These are phyloP conservation scores for Sebastes minor DNA, from an alignment of 2,797 vertebrate species.

Conservation along the genomic window DNA sequence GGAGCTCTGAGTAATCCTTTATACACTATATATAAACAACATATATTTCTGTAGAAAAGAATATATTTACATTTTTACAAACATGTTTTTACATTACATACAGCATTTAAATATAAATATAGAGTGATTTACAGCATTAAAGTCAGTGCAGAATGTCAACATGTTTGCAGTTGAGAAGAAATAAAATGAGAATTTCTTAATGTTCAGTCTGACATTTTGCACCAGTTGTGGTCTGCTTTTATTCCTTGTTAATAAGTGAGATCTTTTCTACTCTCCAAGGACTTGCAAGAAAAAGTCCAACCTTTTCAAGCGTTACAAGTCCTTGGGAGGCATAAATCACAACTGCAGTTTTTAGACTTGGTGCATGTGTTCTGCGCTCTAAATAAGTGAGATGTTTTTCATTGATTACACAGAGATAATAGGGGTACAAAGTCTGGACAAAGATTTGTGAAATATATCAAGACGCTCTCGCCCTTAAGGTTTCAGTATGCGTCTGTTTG, in stretches of 20 bases:
- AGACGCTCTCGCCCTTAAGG: not conserved
- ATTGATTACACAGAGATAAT: not conserved
- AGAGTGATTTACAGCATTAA: constrained; percentile 4
- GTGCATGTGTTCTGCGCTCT: not conserved
- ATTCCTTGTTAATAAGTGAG: not conserved
- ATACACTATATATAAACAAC: constrained; percentile 1
- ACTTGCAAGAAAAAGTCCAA: not conserved
- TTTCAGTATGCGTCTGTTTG: not conserved
- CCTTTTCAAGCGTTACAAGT: not conserved
- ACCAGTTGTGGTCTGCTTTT: not conserved
- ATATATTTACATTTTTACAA: constrained; percentile 52
- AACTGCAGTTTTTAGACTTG: not conserved
- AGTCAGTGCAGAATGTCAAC: not conserved
- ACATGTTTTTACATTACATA: constrained; percentile 48
- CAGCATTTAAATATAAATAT: constrained; percentile 72
- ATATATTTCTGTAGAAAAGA: constrained; percentile 54
- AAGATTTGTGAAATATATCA: not conserved
- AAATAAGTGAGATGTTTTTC: not conserved
- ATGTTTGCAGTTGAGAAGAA: not conserved
- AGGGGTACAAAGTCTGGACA: not conserved
- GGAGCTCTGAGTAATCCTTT: not conserved
- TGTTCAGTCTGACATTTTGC: not conserved
- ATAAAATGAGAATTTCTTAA: not conserved
- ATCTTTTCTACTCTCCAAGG: not conserved
- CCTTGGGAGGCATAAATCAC: not conserved